Conservation (phyloP, 2,888 invertebrate species). For the Ptilodon capucinus region DNA sequence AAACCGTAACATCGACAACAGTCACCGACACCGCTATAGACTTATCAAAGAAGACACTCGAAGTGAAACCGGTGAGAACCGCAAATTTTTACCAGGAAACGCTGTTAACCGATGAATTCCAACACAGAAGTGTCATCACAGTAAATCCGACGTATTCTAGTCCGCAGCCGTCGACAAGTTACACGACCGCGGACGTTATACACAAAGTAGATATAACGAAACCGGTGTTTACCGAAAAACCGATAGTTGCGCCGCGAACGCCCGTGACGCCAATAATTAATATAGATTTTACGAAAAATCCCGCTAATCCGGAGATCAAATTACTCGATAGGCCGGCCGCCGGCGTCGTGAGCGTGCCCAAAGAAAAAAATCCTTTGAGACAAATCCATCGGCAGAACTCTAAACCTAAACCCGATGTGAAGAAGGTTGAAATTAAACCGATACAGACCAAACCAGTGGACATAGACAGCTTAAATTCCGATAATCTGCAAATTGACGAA, state of each 20-base stretch:
- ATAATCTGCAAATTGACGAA: constrained; percentile 75
- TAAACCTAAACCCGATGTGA: constrained; percentile 52
- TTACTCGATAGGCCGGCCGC: constrained; percentile 57
- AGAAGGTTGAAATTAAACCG: constrained; percentile 50
- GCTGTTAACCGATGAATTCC: constrained; percentile 50
- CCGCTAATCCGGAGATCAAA: constrained; percentile 68
- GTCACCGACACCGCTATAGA: constrained; percentile 59
- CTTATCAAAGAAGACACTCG: constrained; percentile 52
- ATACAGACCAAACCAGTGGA: constrained; percentile 44
- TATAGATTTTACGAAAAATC: constrained; percentile 70
- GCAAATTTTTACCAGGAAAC: constrained; percentile 78
- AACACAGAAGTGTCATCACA: constrained; percentile 66
- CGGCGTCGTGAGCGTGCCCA: constrained; percentile 43
- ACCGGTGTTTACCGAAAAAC: constrained; percentile 6
- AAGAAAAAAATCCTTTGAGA: constrained; percentile 37
- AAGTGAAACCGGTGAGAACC: constrained; percentile 47
- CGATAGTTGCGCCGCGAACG: constrained; percentile 31
- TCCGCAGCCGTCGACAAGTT: constrained; percentile 72
- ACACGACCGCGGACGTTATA: constrained; percentile 47
- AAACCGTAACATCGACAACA: constrained; percentile 48
- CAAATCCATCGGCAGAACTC: constrained; percentile 60
- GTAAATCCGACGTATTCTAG: constrained; percentile 65
- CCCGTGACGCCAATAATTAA: constrained; percentile 67
- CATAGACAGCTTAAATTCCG: constrained; percentile 67
- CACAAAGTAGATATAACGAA: constrained; percentile 40